Percentiles rank a stretch among this genome's conserved stretches.
These are phyloP conservation scores for Amphipoea lucens DNA, from an alignment of 2,888 invertebrate genomes.

Conservation along the genomic window DNA sequence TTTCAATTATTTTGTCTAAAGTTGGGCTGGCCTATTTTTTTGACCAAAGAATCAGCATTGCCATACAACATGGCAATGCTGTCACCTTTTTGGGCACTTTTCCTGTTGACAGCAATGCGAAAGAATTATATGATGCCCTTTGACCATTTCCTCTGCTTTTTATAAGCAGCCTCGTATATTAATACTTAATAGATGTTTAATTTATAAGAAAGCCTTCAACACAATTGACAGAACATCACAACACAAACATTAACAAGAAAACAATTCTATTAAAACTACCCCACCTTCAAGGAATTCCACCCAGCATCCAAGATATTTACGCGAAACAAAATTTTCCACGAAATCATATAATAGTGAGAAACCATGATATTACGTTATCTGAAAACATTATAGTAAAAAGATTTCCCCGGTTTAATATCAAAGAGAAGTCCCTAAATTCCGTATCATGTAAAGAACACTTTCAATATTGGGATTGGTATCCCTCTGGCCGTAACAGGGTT, in stretches of 20 bases:
- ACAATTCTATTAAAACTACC: slow-evolving; percentile 33
- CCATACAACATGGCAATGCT: too few relatives aligned
- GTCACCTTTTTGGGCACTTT: too few relatives aligned
- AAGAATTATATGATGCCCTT: too few relatives aligned
- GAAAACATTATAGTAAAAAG: slow-evolving; percentile 83
- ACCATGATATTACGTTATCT: slow-evolving; percentile 74
- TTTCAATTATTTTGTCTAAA: neutral
- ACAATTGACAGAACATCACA: neutral
- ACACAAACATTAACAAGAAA: neutral
- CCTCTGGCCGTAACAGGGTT: slow-evolving; percentile 91
- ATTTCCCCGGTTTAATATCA: slow-evolving; percentile 89
- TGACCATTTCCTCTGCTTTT: too few relatives aligned
- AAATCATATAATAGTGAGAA: slow-evolving; percentile 65
- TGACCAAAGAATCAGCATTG: too few relatives aligned
- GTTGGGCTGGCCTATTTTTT: too few relatives aligned
- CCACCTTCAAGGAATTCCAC: slow-evolving; percentile 12
- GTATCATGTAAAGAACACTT: slow-evolving; percentile 90
- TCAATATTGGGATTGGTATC: slow-evolving; percentile 90
- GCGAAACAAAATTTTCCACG: slow-evolving; percentile 60
- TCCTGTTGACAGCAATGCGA: too few relatives aligned
- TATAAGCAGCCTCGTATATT: too few relatives aligned
- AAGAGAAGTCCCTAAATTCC: slow-evolving; percentile 89
- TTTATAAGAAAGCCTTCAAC: neutral
- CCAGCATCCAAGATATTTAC: slow-evolving; percentile 49
- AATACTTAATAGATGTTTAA: too few relatives aligned